Evolutionary conservation across 2,113 vertebrate genomes (phyloP).

Genomic region (Microcebus murinus): DNA sequence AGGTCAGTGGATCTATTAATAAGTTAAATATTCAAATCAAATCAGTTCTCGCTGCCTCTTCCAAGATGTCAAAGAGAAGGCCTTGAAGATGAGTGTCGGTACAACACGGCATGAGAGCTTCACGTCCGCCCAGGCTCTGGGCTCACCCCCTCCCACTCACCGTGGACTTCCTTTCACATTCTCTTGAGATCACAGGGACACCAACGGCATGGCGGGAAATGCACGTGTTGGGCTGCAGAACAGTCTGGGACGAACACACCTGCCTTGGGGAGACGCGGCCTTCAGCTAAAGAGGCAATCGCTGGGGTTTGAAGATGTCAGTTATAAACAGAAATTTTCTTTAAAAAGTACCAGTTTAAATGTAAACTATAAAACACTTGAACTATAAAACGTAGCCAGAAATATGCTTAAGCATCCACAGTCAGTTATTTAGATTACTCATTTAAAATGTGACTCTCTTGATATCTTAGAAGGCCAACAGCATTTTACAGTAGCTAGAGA

Average conservation of each 20-base stretch:
- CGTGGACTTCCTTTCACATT: not conserved
- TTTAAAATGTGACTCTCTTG: constrained; percentile 84
- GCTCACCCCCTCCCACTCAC: not conserved
- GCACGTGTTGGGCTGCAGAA: not conserved
- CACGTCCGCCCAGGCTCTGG: not conserved
- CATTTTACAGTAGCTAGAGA: constrained; percentile 86
- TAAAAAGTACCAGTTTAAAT: constrained; percentile 89
- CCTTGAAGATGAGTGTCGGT: not conserved
- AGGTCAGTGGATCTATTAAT: not conserved
- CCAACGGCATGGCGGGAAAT: not conserved
- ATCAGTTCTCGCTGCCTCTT: not conserved
- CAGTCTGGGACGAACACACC: not conserved
- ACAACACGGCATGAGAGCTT: fast-evolving
- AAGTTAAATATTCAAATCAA: constrained; percentile 48
- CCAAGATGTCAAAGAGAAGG: not conserved
- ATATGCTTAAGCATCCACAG: constrained; percentile 83
- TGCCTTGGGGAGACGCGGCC: not conserved
- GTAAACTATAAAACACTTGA: constrained; percentile 88
- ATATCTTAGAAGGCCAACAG: constrained; percentile 80
- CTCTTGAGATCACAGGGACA: not conserved
- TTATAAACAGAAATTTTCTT: constrained; percentile 85
- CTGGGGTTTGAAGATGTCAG: constrained; percentile 81
- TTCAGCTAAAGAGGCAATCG: constrained; percentile 64
- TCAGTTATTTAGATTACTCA: constrained; percentile 79
- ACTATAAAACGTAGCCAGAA: constrained; percentile 88